Conservation (phyloP, 2,113 vertebrate genomes). For the Oriolus oriolus region DNA sequence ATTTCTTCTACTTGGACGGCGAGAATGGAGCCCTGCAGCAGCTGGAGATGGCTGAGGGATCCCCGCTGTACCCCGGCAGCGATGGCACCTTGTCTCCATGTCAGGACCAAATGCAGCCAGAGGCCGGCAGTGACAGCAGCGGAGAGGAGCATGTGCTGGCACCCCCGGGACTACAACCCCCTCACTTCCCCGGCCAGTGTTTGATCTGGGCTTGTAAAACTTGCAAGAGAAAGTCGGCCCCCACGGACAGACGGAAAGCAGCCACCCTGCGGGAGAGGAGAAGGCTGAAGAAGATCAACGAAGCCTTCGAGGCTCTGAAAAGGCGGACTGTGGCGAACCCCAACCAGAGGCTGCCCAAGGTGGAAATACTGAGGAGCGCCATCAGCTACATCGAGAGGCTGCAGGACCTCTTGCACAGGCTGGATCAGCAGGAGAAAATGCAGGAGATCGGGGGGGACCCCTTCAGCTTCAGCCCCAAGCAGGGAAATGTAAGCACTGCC, state of each 20-base stretch:
- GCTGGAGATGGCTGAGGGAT: constrained; percentile 88
- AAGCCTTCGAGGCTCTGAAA: constrained; percentile 96
- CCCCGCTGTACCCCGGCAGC: constrained; percentile 85
- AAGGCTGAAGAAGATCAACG: constrained; percentile 96
- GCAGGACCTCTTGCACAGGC: constrained; percentile 88
- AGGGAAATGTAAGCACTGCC: constrained; percentile 79
- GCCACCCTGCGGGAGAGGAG: constrained; percentile 91
- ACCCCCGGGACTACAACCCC: constrained; percentile 85
- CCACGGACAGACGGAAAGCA: constrained; percentile 91
- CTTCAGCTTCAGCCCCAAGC: constrained; percentile 75
- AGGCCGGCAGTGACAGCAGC: constrained; percentile 87
- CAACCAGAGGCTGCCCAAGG: constrained; percentile 94
- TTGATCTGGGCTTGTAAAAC: constrained; percentile 97
- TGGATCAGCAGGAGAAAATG: constrained; percentile 88
- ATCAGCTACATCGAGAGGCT: constrained; percentile 95
- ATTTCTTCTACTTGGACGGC: constrained; percentile 94
- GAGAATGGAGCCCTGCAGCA: constrained; percentile 89
- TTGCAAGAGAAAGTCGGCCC: constrained; percentile 93
- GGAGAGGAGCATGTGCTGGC: constrained; percentile 92
- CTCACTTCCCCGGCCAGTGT: constrained; percentile 92
- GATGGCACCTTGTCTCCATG: constrained; percentile 86
- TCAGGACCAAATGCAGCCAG: constrained; percentile 82
- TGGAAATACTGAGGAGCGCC: constrained; percentile 96
- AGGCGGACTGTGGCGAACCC: constrained; percentile 93
- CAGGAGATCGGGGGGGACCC: constrained; percentile 74